Conservation (phyloP, 2,888 invertebrate genomes). For the Thelaira solivaga region DNA sequence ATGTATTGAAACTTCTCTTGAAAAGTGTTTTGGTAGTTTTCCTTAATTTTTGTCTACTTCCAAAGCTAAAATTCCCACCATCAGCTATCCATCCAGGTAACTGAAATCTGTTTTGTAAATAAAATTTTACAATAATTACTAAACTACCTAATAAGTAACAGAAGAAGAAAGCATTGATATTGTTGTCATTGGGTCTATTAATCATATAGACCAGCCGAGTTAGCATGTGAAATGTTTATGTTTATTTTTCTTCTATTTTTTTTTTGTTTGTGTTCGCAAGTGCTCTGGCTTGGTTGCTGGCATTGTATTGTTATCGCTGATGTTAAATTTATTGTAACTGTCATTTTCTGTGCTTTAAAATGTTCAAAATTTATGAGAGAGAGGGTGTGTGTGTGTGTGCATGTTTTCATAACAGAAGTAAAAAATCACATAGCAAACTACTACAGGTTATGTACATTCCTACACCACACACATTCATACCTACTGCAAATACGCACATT, state of each 20-base stretch:
- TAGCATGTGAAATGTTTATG: no score
- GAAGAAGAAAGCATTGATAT: no score
- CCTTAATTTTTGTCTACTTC: no score
- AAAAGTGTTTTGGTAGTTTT: no score
- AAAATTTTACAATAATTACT: no score
- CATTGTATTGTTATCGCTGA: constrained; percentile 1
- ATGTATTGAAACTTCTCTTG: no score
- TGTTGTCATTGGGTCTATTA: constrained; percentile 45
- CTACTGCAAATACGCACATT: no score
- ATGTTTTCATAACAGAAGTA: background rate
- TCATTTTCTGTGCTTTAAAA: constrained; percentile 41
- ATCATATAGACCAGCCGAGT: constrained; percentile 35
- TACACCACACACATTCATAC: background rate
- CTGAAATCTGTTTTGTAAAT: no score
- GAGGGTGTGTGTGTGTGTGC: background rate
- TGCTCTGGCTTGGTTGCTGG: constrained; percentile 4
- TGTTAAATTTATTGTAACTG: constrained; percentile 27
- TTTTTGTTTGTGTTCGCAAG: background rate
- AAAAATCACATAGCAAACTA: constrained; percentile 3
- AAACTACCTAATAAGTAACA: no score
- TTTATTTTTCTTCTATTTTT: background rate
- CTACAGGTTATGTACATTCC: no score
- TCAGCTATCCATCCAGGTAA: no score
- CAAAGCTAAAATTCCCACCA: no score
- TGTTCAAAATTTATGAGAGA: constrained; percentile 22